Base-by-base conservation (phyloP, 1,140 invertebrate genomes). In the Apis cerana region DNA sequence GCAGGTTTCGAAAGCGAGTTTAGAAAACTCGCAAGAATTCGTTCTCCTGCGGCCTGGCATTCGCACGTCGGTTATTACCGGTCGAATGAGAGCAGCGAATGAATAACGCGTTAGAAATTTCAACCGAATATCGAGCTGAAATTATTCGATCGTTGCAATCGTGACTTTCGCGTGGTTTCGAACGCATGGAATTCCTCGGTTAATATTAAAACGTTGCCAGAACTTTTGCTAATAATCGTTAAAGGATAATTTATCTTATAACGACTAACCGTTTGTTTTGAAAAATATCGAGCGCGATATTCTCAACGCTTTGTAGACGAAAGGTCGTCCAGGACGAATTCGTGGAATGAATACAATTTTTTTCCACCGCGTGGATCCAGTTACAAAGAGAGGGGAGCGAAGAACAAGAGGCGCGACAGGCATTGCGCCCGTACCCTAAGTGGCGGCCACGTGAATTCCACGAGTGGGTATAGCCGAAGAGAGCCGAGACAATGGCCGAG, bases 371-470 rank as follows among this genome's bases (percentile, higher is more conserved):
- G 68, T 33, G 74, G 85, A 79, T 87, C 85, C 67, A 72, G 78
- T 87, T 87, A 87, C 86, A 84, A 78, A 75, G 33, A 2, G 48
- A 75, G 70, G 50, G 56, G 56, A 15, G 48, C 0, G 27, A 58
- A 71, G 69, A 65, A 80, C 83, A 87, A 83, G 85, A 83, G 81
- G 56, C 64, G 70, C 70, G 70, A 86, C 70, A 33, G 80, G 80
- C 27, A 85, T 85, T 83, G 78, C 83, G 80, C 65, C 75, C 3
- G 74, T 77, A 58, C 75, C 33, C 48, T 72, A 80, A 88, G 82
- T 84, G 82, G 75, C 52, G 71, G 33, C 62, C 85, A 80, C 67
- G 77, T 70, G 83, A 85, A 88, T 84, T 88, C 87, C 33, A 43
- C 33, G 33, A 76, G 71, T 23, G 64, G 64, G 76, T 54, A 72